Evolutionary conservation across 2,888 invertebrate species (phyloP), one percentile per base, ranked within the genome.

Genomic region (Microdon myrmicae): DNA sequence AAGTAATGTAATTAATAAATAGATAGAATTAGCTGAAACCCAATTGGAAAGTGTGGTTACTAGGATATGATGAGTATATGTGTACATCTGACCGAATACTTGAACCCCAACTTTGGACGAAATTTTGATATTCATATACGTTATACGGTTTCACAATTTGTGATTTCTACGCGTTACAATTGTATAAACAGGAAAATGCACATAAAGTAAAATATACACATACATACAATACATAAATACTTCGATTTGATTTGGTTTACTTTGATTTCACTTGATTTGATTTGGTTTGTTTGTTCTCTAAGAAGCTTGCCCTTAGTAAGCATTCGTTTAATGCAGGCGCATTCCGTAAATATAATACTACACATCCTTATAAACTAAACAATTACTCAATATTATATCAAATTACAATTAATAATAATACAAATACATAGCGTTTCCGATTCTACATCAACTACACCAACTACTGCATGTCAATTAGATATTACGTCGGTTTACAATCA

Each of bases 41-140:
- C 16, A 14, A 9, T 25, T 25, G 16, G 26, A 35, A 35, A 23
- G 38, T 45, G 20, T 39, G 17, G 10, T 23, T 43, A 28, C 35
- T 43, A 47, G 48, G 61, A 49, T 23, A 39, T 31, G 17, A 35
- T 23, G 20, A 23, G 9, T 29, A 22, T 48, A 12, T 39, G 22
- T 53, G 49, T 56, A 61, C 64, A 37, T 68, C 51, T 43, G 66
- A 66, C 67, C 64, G 66, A 61, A 16, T 51, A 32, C 66, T 68
- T 48, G 59, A 67, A 69, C 77, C 77, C 77, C 77, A 77, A 77
- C 72, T 73, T 74, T 77, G 77, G 77, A 77, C 77, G 77, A 77
- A 75, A 77, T 77, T 72, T 77, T 75, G 77, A 77, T 77, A 77
- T 77, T 75, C 74, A 72, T 75, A 68, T 77, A 75, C 75, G 74